These are phyloP conservation scores for Rhea americana DNA, from an alignment of 2,113 vertebrate species.

Conservation along the genomic window DNA sequence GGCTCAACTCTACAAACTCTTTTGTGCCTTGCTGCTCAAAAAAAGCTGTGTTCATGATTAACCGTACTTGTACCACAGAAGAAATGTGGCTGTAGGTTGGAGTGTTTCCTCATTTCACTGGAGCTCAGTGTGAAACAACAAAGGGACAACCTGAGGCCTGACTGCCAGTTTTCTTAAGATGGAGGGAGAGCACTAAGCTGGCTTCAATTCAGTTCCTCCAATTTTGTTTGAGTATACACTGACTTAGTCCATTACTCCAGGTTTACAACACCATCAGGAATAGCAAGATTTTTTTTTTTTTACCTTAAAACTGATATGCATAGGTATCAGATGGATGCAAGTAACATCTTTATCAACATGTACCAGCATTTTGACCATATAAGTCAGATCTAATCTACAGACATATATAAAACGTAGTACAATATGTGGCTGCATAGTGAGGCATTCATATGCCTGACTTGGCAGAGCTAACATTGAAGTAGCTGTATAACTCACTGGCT, in stretches of 20 bases:
- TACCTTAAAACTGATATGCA: rapidly evolving
- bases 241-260: not conserved
- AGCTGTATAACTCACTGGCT: not conserved
- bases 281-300: not conserved
- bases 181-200: not conserved
- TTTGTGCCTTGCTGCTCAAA: not conserved
- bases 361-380: rapidly evolving
- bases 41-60: not conserved
- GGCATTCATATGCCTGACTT: rapidly evolving
- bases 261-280: not conserved
- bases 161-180: rapidly evolving
- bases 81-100: not conserved
- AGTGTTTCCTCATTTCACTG: no score
- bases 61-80: not conserved
- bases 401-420: not conserved
- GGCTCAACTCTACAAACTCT: not conserved
- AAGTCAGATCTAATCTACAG: not conserved
- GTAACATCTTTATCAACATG: rapidly evolving
- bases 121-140: rapidly evolving
- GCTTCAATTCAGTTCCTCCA: not conserved
- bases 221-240: no score
- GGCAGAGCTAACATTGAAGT: not conserved
- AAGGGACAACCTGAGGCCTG: not conserved
- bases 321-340: not conserved
- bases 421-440: rapidly evolving